Conservation (phyloP, 2,113 vertebrate genomes). For the Sisor rabdophorus region DNA sequence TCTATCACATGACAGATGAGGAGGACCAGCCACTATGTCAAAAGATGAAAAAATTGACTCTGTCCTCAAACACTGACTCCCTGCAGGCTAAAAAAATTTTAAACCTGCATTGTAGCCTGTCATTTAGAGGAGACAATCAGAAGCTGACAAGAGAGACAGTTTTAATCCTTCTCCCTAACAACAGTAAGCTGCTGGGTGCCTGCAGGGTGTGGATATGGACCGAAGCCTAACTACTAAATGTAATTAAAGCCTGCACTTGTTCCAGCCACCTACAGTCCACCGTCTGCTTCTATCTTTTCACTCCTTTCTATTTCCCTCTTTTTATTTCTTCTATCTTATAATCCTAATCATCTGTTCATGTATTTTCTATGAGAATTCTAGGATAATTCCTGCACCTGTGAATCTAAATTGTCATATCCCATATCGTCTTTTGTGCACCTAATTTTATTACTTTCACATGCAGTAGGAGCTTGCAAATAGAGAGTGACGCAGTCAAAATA, state of each 20-base stretch:
- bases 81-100: not conserved
- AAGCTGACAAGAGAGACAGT: not conserved
- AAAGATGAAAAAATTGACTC: not conserved
- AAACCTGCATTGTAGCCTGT: not conserved
- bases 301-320: not conserved
- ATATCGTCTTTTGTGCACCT: too few relatives aligned
- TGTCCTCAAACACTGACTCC: not conserved
- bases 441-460: too few relatives aligned
- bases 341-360: not conserved
- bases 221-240: slow-evolving; percentile 38
- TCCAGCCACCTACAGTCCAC: slow-evolving; percentile 39
- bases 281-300: slow-evolving; percentile 23
- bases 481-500: too few relatives aligned
- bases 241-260: slow-evolving; percentile 46
- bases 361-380: not conserved
- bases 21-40: not conserved
- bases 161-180: slow-evolving; percentile 20
- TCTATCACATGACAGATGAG: not conserved
- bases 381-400: too few relatives aligned
- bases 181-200: slow-evolving; percentile 24
- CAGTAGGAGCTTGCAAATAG: too few relatives aligned
- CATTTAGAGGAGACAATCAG: not conserved
- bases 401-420: too few relatives aligned
- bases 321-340: not conserved
- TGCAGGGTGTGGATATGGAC: slow-evolving; percentile 32